phyloP scores from a whole-genome alignment of 2,888 invertebrate genomes.

The Synanthedon formicaeformis region DNA sequence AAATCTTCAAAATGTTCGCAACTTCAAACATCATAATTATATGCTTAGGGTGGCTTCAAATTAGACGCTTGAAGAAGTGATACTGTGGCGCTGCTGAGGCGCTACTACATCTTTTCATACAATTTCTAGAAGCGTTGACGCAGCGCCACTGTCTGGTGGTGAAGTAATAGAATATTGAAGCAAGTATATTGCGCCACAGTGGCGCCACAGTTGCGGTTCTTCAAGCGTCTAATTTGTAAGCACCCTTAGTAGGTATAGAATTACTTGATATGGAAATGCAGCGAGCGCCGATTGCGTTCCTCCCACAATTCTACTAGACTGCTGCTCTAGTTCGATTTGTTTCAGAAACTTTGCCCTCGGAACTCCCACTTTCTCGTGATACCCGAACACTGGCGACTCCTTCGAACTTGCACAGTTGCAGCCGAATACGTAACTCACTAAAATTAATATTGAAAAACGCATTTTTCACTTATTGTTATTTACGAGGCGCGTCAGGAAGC shows the following conservation, averaged over 20 bases:
- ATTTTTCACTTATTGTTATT: background rate
- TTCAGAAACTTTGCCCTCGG: background rate
- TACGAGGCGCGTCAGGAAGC: background rate
- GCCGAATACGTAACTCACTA: background rate
- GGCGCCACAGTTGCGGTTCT: too few relatives aligned
- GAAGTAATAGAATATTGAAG: too few relatives aligned
- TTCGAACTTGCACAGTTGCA: background rate
- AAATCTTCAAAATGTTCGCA: too few relatives aligned
- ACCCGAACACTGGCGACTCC: background rate
- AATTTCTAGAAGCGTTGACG: too few relatives aligned
- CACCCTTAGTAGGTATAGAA: background rate
- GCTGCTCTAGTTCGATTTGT: background rate
- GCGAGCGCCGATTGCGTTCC: background rate
- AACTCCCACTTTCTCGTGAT: background rate
- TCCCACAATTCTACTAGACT: background rate
- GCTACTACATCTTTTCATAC: too few relatives aligned
- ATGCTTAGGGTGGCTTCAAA: too few relatives aligned
- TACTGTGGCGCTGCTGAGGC: too few relatives aligned
- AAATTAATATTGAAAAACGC: background rate
- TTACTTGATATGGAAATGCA: conserved; percentile 1
- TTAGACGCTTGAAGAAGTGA: too few relatives aligned
- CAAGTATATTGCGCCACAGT: too few relatives aligned
- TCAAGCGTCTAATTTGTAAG: too few relatives aligned
- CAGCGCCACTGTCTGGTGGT: too few relatives aligned
- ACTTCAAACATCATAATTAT: too few relatives aligned